Evolutionary conservation across 2,113 vertebrate species (phyloP).

Genomic region (Columbina picui): DNA sequence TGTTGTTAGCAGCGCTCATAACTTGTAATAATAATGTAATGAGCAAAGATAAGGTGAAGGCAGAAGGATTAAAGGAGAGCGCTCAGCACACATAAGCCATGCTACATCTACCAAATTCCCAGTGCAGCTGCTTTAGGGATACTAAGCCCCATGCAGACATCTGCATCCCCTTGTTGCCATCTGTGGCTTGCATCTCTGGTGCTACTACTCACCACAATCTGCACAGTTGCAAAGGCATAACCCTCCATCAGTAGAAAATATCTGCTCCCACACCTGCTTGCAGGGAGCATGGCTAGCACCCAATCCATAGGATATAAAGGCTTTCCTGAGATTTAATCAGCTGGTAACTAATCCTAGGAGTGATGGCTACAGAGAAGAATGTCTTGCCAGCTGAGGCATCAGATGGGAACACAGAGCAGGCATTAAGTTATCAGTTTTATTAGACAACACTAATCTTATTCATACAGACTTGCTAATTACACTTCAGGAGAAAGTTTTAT

Average conservation of each 20-base stretch:
- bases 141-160: constrained; percentile 46
- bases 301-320: neutral
- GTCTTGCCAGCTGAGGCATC: constrained; percentile 40
- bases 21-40: constrained; percentile 44
- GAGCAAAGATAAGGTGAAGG: constrained; percentile 7
- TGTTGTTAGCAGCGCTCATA: neutral
- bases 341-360: constrained; percentile 26
- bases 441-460: constrained; percentile 40
- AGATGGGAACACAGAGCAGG: constrained; percentile 7
- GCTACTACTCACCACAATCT: neutral
- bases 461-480: constrained; percentile 17
- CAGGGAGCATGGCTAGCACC: neutral
- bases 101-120: constrained; percentile 51
- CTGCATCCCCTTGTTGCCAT: constrained; percentile 52
- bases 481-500: constrained; percentile 39
- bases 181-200: constrained; percentile 32
- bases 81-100: constrained; percentile 11
- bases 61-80: constrained; percentile 38
- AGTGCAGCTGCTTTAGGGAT: constrained; percentile 48
- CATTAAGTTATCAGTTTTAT: constrained; percentile 60
- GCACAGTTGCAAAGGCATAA: neutral
- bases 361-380: constrained; percentile 23
- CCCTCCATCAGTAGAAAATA: neutral
- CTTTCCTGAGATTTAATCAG: constrained; percentile 38
- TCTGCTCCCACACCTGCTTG: neutral